Evolutionary conservation across 2,888 invertebrate species (phyloP).

Genomic region (Neria commutata): DNA sequence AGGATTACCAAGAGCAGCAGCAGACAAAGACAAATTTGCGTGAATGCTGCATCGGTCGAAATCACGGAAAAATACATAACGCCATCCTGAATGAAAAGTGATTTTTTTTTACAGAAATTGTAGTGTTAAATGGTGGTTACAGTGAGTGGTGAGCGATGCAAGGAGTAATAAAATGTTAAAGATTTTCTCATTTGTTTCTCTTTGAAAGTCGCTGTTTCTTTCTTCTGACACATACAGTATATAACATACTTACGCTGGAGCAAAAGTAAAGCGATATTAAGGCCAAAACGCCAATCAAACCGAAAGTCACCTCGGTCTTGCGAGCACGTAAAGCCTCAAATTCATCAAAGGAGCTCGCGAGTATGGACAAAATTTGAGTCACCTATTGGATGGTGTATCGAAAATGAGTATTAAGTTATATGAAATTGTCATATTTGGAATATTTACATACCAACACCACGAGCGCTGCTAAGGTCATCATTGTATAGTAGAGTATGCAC

Average conservation of each 20-base stretch:
- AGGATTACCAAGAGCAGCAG: slow-evolving; percentile 82
- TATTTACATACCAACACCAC: slow-evolving; percentile 72
- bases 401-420: not conserved
- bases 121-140: no score
- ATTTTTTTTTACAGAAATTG: no score
- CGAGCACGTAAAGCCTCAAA: slow-evolving; percentile 44
- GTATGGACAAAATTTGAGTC: slow-evolving; percentile 47
- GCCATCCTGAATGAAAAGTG: slow-evolving; percentile 42
- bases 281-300: slow-evolving; percentile 34
- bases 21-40: slow-evolving; percentile 56
- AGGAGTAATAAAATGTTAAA: no score
- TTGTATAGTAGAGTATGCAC: slow-evolving; percentile 76
- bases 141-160: no score
- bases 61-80: slow-evolving; percentile 37
- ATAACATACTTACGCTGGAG: slow-evolving; percentile 50
- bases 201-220: no score
- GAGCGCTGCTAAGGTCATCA: slow-evolving; percentile 75
- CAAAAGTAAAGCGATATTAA: slow-evolving; percentile 45
- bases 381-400: slow-evolving; percentile 29
- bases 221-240: no score
- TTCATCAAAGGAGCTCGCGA: slow-evolving; percentile 55
- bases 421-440: not conserved
- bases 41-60: slow-evolving; percentile 36
- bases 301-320: slow-evolving; percentile 39
- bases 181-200: no score